These are phyloP conservation scores for Nannoperca obscura DNA, from an alignment of 2,797 vertebrate genomes.

Conservation along the genomic window DNA sequence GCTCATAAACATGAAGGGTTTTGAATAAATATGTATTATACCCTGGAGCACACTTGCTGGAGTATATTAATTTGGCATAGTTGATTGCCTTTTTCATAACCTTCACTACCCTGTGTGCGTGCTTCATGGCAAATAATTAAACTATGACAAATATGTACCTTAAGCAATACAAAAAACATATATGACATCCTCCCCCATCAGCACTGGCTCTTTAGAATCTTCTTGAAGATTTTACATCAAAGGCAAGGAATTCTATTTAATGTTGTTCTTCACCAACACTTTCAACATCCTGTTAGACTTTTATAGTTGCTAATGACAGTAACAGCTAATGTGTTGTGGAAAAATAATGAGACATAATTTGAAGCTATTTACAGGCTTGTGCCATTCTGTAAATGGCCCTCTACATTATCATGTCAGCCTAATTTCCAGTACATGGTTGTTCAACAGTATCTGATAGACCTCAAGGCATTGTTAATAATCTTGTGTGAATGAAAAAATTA, in stretches of 20 bases:
- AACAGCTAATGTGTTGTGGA: slow-evolving; percentile 35
- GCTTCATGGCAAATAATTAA: slow-evolving; percentile 71
- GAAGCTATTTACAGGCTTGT: slow-evolving; percentile 48
- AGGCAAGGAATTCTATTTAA: slow-evolving; percentile 16
- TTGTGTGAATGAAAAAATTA: slow-evolving; percentile 37
- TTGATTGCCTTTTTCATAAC: slow-evolving; percentile 74
- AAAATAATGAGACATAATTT: slow-evolving; percentile 52
- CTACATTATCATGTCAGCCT: slow-evolving; percentile 28
- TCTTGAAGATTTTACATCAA: slow-evolving; percentile 43
- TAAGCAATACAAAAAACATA: slow-evolving; percentile 16
- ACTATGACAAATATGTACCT: slow-evolving; percentile 58
- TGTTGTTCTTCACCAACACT: slow-evolving; percentile 16
- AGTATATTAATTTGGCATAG: slow-evolving; percentile 70
- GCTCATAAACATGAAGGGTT: slow-evolving; percentile 76
- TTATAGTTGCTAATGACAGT: slow-evolving; percentile 45
- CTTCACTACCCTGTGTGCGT: slow-evolving; percentile 47
- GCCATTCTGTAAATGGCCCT: slow-evolving; percentile 42
- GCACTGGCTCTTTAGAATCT: slow-evolving; percentile 16
- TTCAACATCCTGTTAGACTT: slow-evolving; percentile 35
- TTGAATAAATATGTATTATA: slow-evolving; percentile 79
- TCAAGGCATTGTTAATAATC: slow-evolving; percentile 52
- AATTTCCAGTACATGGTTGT: slow-evolving; percentile 46
- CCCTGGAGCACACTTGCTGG: slow-evolving; percentile 61
- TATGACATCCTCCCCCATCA: slow-evolving; percentile 27
- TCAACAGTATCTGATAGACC: slow-evolving; percentile 61